Evolutionary conservation across 2,113 vertebrate genomes (phyloP).

Genomic region (Pseudonaja textilis): DNA sequence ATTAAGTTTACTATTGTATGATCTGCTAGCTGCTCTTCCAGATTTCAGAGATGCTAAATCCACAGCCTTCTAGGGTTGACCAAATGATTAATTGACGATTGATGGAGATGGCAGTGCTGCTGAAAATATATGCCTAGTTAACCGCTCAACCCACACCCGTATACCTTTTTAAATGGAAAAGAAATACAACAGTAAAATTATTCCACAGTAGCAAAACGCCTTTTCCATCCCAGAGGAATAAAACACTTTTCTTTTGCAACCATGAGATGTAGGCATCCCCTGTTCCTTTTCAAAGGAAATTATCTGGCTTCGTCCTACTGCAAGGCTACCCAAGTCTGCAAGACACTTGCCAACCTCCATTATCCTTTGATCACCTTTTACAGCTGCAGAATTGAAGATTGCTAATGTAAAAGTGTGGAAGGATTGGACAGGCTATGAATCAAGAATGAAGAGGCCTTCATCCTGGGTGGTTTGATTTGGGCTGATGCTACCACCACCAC

Average conservation of each 20-base stretch:
- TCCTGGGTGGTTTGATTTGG: background rate
- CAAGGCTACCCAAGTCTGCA: background rate
- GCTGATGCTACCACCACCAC: background rate
- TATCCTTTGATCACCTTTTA: background rate
- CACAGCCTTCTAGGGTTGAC: background rate
- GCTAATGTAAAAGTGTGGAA: background rate
- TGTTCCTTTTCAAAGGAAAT: background rate
- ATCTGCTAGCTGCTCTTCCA: background rate
- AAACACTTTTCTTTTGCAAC: background rate
- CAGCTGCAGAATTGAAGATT: background rate
- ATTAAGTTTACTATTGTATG: background rate
- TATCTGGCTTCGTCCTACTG: background rate
- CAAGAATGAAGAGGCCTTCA: background rate
- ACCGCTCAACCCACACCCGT: background rate
- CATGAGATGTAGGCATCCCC: background rate
- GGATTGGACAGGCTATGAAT: background rate
- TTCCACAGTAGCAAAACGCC: background rate
- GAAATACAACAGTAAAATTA: background rate
- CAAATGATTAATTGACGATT: background rate
- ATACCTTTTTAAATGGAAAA: background rate
- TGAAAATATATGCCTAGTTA: background rate
- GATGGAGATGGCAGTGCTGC: background rate
- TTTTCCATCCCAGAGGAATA: background rate
- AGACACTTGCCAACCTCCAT: background rate
- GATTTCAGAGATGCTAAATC: background rate